A percentile compares a stretch with the other conserved stretches of the same genome.
Conservation (phyloP, 2,113 vertebrate species). For the Marmota flaviventris region DNA sequence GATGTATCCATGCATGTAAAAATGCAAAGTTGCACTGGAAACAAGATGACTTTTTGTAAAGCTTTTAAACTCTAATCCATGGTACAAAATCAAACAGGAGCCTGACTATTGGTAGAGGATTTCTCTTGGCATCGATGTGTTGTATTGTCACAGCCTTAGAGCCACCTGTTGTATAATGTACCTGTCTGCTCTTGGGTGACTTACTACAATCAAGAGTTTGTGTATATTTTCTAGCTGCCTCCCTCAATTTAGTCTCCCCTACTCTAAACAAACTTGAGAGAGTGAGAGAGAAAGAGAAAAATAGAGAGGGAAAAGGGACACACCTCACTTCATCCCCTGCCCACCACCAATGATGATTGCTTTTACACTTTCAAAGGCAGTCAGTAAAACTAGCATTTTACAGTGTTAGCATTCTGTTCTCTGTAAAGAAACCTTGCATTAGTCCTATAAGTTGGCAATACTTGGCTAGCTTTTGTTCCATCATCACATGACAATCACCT, state of each 20-base stretch:
- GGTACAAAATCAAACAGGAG: background rate
- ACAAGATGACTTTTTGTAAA: constrained; percentile 56
- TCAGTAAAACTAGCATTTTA: constrained; percentile 45
- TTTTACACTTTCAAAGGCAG: constrained; percentile 61
- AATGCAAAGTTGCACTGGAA: background rate
- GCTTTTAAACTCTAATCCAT: constrained; percentile 50
- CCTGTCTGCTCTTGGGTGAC: background rate
- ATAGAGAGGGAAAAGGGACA: background rate
- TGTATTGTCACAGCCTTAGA: background rate
- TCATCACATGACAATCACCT: constrained; percentile 12
- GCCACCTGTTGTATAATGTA: fast-evolving
- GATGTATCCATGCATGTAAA: constrained; percentile 4
- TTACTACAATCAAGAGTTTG: background rate
- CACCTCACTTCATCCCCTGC: background rate
- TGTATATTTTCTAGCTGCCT: background rate
- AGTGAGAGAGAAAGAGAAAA: background rate
- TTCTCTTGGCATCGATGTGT: background rate
- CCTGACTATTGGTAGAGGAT: background rate
- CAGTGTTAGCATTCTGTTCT: constrained; percentile 24
- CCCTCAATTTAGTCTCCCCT: background rate
- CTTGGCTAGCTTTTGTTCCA: constrained; percentile 42
- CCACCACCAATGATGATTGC: fast-evolving
- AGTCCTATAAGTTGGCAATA: constrained; percentile 17
- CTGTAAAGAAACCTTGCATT: constrained; percentile 24
- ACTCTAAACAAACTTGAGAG: background rate